Evolutionary conservation across 2,797 vertebrate genomes (phyloP), one percentile per base, ranked within the genome.

Genomic region (Gymnoscopelus braueri): DNA sequence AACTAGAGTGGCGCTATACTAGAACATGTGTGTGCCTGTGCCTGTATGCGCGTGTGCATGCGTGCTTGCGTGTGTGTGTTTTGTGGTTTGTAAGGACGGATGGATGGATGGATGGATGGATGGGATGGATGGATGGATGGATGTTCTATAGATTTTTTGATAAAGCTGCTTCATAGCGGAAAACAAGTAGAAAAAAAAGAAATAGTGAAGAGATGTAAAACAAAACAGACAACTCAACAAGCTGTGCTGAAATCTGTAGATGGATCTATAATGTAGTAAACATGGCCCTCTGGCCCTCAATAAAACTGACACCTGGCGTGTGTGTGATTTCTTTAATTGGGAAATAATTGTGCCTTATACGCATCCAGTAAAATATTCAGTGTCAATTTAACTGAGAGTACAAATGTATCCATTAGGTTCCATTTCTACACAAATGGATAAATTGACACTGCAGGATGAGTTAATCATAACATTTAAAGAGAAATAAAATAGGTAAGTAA

Each of bases 211-310:
- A 87, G 83, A 83, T 86, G 32, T 69, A 69, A 86, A 86, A 85
- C 29, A 56, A 57, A 57, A 24, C 9, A 67, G 88, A 85, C 60
- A 84, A 83, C 66, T 83, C 69, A 83, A 89, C 75, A 88, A 83
- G 82, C 80, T 87, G 90, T 88, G 86, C 74, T 90, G 87, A 91
- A 87, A 89, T 89, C 86, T 93, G 92, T 94, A 93, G 92, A 91
- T 93, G 91, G 89, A 89, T 85, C 83, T 90, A 74, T 76, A 85
- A 82, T 79, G 87, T 92, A 94, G 90, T 91, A 92, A 93, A 94
- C 86, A 83, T 83, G 85, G 85, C 85, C 75, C 64, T 84, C 78
- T 78, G 82, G 90, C 88, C 89, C 72, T 68, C 70, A 71, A 86
- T 91, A 86, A 75, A 83, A 77, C 39, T 44, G 39, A 51, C 60